These are phyloP conservation scores for Urocitellus parryii DNA, from an alignment of 2,113 vertebrate species.

Conservation along the genomic window DNA sequence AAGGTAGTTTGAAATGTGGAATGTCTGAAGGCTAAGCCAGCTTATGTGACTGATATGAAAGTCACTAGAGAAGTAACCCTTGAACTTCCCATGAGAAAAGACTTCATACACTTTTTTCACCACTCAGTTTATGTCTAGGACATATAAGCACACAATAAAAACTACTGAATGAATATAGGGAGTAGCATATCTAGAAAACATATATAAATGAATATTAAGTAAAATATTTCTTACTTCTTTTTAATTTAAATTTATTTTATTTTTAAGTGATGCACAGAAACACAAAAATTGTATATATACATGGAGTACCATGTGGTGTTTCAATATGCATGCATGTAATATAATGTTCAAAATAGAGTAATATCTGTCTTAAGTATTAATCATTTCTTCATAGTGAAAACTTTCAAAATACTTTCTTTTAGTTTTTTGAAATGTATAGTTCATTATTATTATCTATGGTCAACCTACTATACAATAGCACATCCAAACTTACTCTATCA, in stretches of 20 bases:
- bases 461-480: neutral
- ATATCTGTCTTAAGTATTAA: neutral
- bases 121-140: neutral
- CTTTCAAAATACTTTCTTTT: neutral
- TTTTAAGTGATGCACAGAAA: neutral
- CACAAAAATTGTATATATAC: neutral
- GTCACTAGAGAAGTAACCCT: neutral
- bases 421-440: neutral
- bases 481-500: neutral
- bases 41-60: neutral
- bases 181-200: neutral
- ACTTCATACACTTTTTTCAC: neutral
- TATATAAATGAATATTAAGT: neutral
- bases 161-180: neutral
- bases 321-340: no score
- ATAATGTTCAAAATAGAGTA: neutral
- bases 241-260: neutral
- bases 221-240: neutral
- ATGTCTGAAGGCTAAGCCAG: neutral
- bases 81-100: neutral
- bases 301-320: neutral
- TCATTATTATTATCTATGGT: neutral
- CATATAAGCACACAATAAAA: neutral
- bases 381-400: neutral
- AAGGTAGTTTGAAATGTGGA: neutral